Percentiles rank a stretch among this genome's conserved stretches.
These are phyloP conservation scores for Muscicapa adusta DNA, from an alignment of 2,113 vertebrate species.

Conservation along the genomic window DNA sequence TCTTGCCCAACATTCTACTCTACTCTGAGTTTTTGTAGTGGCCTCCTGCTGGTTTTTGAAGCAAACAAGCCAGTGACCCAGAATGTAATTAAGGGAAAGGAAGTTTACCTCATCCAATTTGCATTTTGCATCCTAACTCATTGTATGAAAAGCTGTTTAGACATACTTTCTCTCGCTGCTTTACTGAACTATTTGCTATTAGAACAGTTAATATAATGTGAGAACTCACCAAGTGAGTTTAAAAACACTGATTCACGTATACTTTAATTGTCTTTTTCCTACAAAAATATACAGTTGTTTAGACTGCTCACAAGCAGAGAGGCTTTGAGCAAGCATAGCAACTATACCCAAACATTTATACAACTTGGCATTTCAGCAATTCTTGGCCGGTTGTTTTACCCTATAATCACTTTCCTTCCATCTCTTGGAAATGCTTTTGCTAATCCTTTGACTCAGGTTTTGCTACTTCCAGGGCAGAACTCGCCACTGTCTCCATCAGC, in stretches of 20 bases:
- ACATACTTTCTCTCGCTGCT: background rate
- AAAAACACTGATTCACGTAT: background rate
- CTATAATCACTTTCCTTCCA: background rate
- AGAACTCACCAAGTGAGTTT: background rate
- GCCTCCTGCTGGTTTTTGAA: background rate
- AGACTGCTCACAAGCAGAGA: background rate
- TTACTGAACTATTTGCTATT: background rate
- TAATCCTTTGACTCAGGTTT: background rate
- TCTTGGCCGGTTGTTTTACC: background rate
- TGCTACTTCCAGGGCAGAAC: background rate
- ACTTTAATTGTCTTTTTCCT: background rate
- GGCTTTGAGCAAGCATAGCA: background rate
- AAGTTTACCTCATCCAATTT: constrained; percentile 16
- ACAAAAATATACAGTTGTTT: background rate
- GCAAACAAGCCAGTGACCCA: background rate
- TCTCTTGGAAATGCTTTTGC: background rate
- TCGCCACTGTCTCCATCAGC: background rate
- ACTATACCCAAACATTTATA: background rate
- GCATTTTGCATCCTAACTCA: background rate
- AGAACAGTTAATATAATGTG: background rate
- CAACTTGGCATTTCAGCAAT: background rate
- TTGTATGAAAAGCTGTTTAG: background rate
- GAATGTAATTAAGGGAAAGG: constrained; percentile 4
- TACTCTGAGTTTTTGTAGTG: background rate
- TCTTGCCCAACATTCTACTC: background rate